These are phyloP conservation scores for Melanogrammus aeglefinus DNA, from an alignment of 2,797 vertebrate species.

Conservation along the genomic window DNA sequence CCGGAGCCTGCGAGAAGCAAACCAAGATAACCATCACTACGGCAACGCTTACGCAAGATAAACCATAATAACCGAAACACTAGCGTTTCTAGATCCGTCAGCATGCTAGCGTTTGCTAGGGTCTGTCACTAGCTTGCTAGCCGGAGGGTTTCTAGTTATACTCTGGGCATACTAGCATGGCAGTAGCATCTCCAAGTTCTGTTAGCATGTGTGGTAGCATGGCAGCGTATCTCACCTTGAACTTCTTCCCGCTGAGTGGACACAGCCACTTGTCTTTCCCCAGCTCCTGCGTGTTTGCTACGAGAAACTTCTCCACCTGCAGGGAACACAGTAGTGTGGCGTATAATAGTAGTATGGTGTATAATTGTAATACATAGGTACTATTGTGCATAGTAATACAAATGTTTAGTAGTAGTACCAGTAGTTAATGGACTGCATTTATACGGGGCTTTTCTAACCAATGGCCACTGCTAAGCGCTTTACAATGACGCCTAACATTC, in stretches of 20 bases:
- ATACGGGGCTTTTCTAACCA: too few relatives aligned
- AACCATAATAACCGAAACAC: not conserved
- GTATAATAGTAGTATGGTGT: not conserved
- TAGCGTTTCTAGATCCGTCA: too few relatives aligned
- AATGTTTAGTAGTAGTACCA: too few relatives aligned
- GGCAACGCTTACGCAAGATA: not conserved
- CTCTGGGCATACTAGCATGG: too few relatives aligned
- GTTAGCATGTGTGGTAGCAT: not conserved
- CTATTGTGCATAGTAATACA: too few relatives aligned
- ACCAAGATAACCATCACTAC: not conserved
- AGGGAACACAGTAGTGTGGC: not conserved
- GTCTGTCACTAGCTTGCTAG: not conserved
- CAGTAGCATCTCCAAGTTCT: not conserved
- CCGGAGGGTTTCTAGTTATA: not conserved
- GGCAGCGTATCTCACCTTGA: constrained; percentile 72
- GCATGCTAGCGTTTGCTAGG: too few relatives aligned
- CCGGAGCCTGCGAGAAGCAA: constrained; percentile 78
- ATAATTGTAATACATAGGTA: too few relatives aligned
- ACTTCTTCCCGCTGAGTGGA: constrained; percentile 90
- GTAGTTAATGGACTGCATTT: too few relatives aligned
- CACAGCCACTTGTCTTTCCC: constrained; percentile 93
- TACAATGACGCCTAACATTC: too few relatives aligned
- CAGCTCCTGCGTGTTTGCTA: constrained; percentile 84
- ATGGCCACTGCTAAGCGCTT: too few relatives aligned
- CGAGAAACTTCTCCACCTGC: constrained; percentile 85